These are phyloP conservation scores for Aix galericulata DNA, from an alignment of 2,113 vertebrate species.

Conservation along the genomic window DNA sequence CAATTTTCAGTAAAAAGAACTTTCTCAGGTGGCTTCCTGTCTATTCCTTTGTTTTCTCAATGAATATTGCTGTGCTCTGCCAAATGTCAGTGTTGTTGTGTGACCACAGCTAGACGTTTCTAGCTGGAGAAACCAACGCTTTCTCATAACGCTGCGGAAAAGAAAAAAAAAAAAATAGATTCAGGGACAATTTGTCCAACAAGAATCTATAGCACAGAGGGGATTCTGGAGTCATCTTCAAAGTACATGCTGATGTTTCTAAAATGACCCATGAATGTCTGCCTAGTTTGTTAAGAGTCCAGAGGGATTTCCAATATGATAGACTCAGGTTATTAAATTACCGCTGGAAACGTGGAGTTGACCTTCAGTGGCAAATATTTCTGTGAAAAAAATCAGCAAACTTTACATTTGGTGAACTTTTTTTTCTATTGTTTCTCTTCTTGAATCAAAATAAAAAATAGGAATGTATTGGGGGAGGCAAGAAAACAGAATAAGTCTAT, in stretches of 20 bases:
- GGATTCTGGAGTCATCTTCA: conserved; percentile 36
- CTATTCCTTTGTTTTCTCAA: neutral
- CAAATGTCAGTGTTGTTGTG: neutral
- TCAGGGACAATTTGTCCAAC: conserved; percentile 24
- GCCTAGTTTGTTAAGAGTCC: conserved; percentile 26
- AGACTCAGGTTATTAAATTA: conserved; percentile 66
- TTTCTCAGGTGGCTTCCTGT: neutral
- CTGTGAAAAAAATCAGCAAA: conserved; percentile 42
- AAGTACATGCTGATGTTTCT: conserved; percentile 32
- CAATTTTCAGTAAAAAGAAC: neutral
- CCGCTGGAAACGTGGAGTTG: conserved; percentile 18
- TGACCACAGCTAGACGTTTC: neutral
- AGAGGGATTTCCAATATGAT: conserved; percentile 4
- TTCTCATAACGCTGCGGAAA: neutral
- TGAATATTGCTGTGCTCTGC: neutral
- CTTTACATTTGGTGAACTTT: conserved; percentile 27
- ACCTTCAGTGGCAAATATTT: conserved; percentile 53
- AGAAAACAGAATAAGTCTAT: conserved; percentile 38
- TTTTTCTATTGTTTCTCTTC: conserved; percentile 42
- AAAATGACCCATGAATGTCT: conserved; percentile 28
- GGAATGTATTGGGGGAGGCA: conserved; percentile 5
- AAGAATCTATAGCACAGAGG: conserved; percentile 8
- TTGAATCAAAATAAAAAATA: conserved; percentile 66
- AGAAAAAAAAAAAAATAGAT: neutral
- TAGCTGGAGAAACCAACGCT: neutral